Conservation (phyloP, 1,140 invertebrate species). For the Nomia melanderi region DNA sequence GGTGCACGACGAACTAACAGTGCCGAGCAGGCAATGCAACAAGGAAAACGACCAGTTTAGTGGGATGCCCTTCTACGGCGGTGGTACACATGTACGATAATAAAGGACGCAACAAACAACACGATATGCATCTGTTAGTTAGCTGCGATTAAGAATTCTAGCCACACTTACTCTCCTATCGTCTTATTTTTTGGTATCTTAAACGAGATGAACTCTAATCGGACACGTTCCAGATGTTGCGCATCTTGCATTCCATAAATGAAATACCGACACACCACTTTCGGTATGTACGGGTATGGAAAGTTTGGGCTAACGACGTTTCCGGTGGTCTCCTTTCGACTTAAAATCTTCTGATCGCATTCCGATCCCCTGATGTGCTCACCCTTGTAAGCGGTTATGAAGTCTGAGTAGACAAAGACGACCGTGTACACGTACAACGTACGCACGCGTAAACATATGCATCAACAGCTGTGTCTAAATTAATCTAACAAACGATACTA, state of each 20-base stretch:
- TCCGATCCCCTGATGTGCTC: constrained; percentile 97
- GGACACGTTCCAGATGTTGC: constrained; percentile 95
- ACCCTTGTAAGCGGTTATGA: constrained; percentile 92
- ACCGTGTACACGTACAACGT: constrained; percentile 1
- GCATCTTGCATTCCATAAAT: constrained; percentile 98
- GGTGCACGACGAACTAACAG: constrained; percentile 83
- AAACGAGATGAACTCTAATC: constrained; percentile 92
- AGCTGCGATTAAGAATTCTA: constrained; percentile 13
- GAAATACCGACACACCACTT: constrained; percentile 98
- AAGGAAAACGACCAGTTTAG: no score
- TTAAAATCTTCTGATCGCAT: constrained; percentile 98
- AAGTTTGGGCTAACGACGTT: constrained; percentile 97
- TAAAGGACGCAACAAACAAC: no score
- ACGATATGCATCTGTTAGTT: no score
- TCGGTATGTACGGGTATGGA: constrained; percentile 95
- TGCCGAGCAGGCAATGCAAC: neutral
- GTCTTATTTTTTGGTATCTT: constrained; percentile 92
- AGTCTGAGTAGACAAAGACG: constrained; percentile 84
- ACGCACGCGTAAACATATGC: neutral
- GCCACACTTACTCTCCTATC: constrained; percentile 83
- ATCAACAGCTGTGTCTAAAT: neutral
- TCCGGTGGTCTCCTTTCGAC: constrained; percentile 94
- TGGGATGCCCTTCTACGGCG: no score
- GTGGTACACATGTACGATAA: no score
- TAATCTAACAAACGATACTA: neutral